Evolutionary conservation across 2,113 vertebrate species (phyloP).

Genomic region (Sander vitreus): DNA sequence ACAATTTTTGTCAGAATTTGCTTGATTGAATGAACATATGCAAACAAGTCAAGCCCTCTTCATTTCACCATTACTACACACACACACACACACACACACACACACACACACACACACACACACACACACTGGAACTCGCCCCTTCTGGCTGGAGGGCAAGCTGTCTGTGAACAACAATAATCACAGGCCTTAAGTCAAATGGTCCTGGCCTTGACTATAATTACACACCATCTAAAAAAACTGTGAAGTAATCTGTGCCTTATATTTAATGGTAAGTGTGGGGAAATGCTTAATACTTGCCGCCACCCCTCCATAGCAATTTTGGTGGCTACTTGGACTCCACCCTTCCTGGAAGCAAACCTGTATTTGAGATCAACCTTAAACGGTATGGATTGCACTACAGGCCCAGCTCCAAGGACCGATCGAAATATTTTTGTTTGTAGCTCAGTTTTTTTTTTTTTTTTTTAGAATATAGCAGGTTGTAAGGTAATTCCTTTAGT

Average conservation of each 20-base stretch:
- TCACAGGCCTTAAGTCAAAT: constrained; percentile 57
- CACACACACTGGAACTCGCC: background rate
- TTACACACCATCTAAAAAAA: constrained; percentile 50
- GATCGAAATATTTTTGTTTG: constrained; percentile 23
- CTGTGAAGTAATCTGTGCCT: constrained; percentile 39
- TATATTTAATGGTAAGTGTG: constrained; percentile 63
- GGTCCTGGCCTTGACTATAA: constrained; percentile 48
- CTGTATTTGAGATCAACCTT: constrained; percentile 54
- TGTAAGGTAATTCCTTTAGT: background rate
- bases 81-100: background rate
- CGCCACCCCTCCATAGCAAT: constrained; percentile 57
- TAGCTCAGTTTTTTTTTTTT: background rate
- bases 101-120: background rate
- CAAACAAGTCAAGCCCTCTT: background rate
- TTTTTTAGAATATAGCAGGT: constrained; percentile 13
- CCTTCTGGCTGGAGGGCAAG: background rate
- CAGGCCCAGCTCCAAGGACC: constrained; percentile 19
- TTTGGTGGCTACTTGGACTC: constrained; percentile 70
- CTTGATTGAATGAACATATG: background rate
- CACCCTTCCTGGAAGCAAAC: constrained; percentile 69
- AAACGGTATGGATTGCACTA: constrained; percentile 18
- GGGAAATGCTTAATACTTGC: constrained; percentile 59
- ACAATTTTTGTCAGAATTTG: too few species aligned
- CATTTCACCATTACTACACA: background rate
- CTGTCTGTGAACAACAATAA: constrained; percentile 52